Percentiles rank a stretch among this genome's conserved stretches.
phyloP scores from a whole-genome alignment of 2,797 vertebrate species.

The Rhinichthys osculus region DNA sequence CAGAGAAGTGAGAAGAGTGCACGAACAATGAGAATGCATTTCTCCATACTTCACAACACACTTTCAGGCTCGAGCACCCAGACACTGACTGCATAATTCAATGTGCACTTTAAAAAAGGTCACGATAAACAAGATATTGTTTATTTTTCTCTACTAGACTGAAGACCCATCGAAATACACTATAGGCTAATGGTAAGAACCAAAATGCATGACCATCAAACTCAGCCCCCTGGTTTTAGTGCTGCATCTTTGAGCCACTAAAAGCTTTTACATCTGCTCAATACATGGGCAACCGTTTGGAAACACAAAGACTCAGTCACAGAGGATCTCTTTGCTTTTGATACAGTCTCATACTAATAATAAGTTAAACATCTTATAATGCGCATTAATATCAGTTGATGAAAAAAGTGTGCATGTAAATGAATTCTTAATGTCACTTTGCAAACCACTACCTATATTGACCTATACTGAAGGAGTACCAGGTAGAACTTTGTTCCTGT shows the following conservation, averaged over 20 bases:
- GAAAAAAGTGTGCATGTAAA: background rate
- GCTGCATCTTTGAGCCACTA: slow-evolving; percentile 23
- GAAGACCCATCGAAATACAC: background rate
- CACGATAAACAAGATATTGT: slow-evolving; percentile 1
- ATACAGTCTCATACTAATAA: background rate
- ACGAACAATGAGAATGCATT: slow-evolving; percentile 61
- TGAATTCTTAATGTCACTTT: background rate
- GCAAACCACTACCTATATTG: slow-evolving; percentile 4
- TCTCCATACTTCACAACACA: slow-evolving; percentile 39
- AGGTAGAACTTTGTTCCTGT: slow-evolving; percentile 49
- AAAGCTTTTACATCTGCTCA: slow-evolving; percentile 51
- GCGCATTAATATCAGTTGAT: background rate
- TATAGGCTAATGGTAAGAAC: slow-evolving; percentile 32
- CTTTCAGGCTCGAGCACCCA: slow-evolving; percentile 4
- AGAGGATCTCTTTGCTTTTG: background rate
- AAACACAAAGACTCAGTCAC: slow-evolving; percentile 4
- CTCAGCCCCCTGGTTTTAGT: slow-evolving; percentile 35
- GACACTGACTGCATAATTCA: slow-evolving; percentile 20
- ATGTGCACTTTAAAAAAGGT: slow-evolving; percentile 8
- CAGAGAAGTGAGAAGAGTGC: slow-evolving; percentile 66
- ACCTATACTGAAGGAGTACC: background rate
- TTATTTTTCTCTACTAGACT: background rate
- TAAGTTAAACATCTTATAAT: background rate
- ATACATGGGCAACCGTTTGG: slow-evolving; percentile 39
- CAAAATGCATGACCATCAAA: slow-evolving; percentile 25